These are phyloP conservation scores for Plagodis pulveraria DNA, from an alignment of 2,888 invertebrate species.

Conservation along the genomic window DNA sequence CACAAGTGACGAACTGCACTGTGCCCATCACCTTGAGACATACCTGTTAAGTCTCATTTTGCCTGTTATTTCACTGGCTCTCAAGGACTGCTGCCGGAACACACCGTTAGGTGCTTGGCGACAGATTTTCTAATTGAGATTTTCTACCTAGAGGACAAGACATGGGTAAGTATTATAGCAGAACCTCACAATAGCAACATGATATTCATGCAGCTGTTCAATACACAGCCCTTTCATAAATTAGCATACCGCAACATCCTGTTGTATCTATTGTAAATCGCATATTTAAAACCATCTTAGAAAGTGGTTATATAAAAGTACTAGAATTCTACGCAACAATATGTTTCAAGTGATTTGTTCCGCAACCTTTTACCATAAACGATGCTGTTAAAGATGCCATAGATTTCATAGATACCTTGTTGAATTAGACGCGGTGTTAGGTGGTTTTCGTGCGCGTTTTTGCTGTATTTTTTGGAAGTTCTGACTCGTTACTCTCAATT, in stretches of 20 bases:
- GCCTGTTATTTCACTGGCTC: too few relatives aligned
- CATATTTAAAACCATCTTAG: constrained; percentile 14
- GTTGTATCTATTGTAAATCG: constrained; percentile 4
- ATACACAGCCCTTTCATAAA: background rate
- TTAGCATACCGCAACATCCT: constrained; percentile 7
- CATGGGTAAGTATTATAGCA: too few relatives aligned
- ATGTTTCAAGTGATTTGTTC: constrained; percentile 27
- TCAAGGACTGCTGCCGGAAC: too few relatives aligned
- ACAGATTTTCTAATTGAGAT: too few relatives aligned
- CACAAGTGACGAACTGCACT: too few relatives aligned
- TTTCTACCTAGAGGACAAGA: too few relatives aligned
- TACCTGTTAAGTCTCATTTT: too few relatives aligned
- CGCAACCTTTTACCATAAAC: constrained; percentile 21
- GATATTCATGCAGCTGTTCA: background rate
- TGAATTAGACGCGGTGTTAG: constrained; percentile 18
- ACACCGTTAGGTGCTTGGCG: too few relatives aligned
- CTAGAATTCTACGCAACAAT: constrained; percentile 15
- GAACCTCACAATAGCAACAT: background rate
- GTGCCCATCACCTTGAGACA: too few relatives aligned
- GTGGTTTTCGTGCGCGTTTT: constrained; percentile 5
- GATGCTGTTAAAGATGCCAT: constrained; percentile 8
- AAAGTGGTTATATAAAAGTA: constrained; percentile 23
- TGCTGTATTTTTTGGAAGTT: constrained; percentile 6
- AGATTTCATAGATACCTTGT: constrained; percentile 12
- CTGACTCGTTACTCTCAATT: too few relatives aligned